phyloP scores from a whole-genome alignment of 2,888 invertebrate species.

The Dichetophora obliterata region DNA sequence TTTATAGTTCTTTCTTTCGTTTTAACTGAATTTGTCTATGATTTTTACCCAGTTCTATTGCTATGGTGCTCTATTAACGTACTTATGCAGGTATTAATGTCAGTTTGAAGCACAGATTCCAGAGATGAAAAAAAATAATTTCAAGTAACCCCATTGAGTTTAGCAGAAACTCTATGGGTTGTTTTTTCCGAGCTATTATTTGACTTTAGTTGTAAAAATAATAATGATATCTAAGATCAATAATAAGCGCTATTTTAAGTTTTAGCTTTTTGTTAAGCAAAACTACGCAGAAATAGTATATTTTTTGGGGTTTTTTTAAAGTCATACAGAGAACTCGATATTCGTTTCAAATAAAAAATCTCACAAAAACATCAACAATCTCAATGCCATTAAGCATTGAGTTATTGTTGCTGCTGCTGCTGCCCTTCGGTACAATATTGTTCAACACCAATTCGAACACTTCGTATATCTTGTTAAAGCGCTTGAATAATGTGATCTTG shows the following conservation, averaged over 20 bases:
- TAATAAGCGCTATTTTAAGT: not conserved
- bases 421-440: conserved; percentile 62
- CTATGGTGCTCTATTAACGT: conserved; percentile 43
- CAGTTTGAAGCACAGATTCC: conserved; percentile 18
- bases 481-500: conserved; percentile 56
- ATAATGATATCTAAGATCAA: not conserved
- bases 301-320: conserved; percentile 42
- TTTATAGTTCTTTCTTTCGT: conserved; percentile 14
- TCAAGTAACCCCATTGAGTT: conserved; percentile 9
- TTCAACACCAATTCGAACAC: conserved; percentile 69
- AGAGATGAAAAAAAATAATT: not conserved
- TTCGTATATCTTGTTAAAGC: conserved; percentile 68
- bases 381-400: not conserved
- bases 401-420: conserved; percentile 29
- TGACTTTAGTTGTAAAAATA: not conserved
- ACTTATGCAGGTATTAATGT: conserved; percentile 52
- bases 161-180: conserved; percentile 4
- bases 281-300: conserved; percentile 5
- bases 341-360: not conserved
- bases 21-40: no score
- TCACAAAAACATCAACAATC: not conserved
- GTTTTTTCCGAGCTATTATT: not conserved
- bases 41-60: no score
- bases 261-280: not conserved
- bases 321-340: conserved; percentile 29